Evolutionary conservation across 2,113 vertebrate genomes (phyloP).

Genomic region (Hyla sarda): DNA sequence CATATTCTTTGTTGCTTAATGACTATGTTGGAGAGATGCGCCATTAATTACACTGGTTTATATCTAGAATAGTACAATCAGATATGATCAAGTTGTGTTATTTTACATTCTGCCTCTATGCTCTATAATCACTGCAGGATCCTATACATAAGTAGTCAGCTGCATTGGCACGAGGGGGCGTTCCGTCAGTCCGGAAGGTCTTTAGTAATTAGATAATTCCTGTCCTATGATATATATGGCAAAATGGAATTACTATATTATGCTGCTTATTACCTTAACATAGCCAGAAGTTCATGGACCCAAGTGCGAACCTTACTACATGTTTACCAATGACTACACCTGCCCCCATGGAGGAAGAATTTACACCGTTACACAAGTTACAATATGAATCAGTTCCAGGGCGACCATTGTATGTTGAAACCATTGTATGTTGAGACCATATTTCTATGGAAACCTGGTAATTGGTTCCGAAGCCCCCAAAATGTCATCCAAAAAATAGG

Average conservation of each 20-base stretch:
- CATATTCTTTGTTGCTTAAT: constrained; percentile 37
- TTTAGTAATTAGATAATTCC: background rate
- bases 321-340: background rate
- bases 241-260: background rate
- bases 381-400: too few relatives aligned
- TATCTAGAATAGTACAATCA: background rate
- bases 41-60: background rate
- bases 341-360: background rate
- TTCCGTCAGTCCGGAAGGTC: background rate
- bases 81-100: background rate
- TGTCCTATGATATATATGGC: background rate
- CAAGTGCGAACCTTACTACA: background rate
- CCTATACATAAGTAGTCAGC: background rate
- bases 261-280: too few relatives aligned
- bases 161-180: background rate
- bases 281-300: background rate
- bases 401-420: too few relatives aligned
- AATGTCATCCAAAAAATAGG: too few relatives aligned
- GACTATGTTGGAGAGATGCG: constrained; percentile 12
- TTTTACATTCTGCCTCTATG: background rate
- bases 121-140: background rate
- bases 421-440: too few relatives aligned
- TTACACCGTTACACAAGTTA: background rate
- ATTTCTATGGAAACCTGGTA: too few relatives aligned
- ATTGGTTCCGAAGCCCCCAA: too few relatives aligned